Base-by-base conservation (phyloP, 2,113 vertebrate genomes). In the Indicator maculatus region DNA sequence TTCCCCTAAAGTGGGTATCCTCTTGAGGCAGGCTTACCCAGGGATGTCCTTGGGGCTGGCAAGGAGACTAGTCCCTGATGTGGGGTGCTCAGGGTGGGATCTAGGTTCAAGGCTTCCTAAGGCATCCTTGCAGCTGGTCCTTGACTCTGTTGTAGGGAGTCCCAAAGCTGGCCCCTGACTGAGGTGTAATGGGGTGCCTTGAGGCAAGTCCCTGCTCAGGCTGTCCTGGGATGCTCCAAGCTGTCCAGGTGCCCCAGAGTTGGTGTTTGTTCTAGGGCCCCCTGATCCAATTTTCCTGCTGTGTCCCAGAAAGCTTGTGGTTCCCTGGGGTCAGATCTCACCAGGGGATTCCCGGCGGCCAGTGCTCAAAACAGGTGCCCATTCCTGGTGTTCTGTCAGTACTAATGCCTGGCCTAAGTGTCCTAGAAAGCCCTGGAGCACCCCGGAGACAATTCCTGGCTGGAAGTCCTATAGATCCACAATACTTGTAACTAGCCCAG, bases 81-180 rank as follows among this genome's bases (percentile, higher is more conserved):
- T 70, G 60, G 15, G 26, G 11, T 58, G 9, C 63, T 0, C 0
- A 1, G 5, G 6, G 8, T 16, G 20, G 6, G 24, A 8, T 19
- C 11, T 47, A 52, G 39, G n/a, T 56, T 52, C n/a, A 53, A 30
- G 4, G 39, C 65, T 45, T 74, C 56, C 65, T 31, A 70, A 20
- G 66, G n/a, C 41, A 70, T 36, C 36, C 13, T 64, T 36, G 27
- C 3, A 3, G 69, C 17, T 60, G 23, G 27, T 77, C 14, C 24
- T 60, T 72, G 71, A 38, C 44, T 56, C 76, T 28, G 18, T 6
- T 38, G 45, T 18, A 66, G 24, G 20, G 16, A 63, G 7, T 55
- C 36, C 20, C 52, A 89, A 3, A 27, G 23, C 39, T 61, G 39
- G 50, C 38, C 11, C 21, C 39, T 78, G n/a, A 66, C 64, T 61